Conservation (phyloP, 1,140 invertebrate genomes). For the Ceratina japonica region DNA sequence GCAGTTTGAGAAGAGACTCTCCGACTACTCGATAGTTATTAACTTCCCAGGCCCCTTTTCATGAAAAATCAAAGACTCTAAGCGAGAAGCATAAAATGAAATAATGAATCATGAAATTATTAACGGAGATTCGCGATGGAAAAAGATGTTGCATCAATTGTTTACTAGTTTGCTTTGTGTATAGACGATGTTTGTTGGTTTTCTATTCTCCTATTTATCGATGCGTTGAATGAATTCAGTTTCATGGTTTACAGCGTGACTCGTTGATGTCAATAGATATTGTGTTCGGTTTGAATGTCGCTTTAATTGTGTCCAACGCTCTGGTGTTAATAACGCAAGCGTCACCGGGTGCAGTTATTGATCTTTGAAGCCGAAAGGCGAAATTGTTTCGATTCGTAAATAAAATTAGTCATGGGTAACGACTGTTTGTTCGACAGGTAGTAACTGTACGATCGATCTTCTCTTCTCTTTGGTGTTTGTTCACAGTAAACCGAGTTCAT, state of each 20-base stretch:
- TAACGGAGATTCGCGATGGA: not conserved
- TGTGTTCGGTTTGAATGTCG: constrained; percentile 50
- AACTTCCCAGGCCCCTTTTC: not conserved
- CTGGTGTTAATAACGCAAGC: constrained; percentile 3
- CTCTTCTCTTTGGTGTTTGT: constrained; percentile 20
- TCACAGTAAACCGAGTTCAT: not conserved
- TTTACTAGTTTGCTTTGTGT: constrained; percentile 29
- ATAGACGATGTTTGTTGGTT: constrained; percentile 25
- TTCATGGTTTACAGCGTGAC: constrained; percentile 14
- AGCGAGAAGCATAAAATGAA: not conserved
- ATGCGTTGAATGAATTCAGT: constrained; percentile 15
- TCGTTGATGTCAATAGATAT: constrained; percentile 30
- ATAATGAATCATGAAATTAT: not conserved
- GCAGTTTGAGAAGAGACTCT: constrained; percentile 9
- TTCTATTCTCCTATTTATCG: not conserved
- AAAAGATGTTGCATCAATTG: not conserved
- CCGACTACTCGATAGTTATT: not conserved
- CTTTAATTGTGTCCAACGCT: constrained; percentile 52
- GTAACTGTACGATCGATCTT: constrained; percentile 27
- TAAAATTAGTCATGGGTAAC: not conserved
- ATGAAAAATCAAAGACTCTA: not conserved
- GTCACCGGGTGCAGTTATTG: constrained; percentile 33
- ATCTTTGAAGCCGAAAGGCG: not conserved
- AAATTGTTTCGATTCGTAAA: not conserved
- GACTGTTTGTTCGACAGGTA: not conserved